Evolutionary conservation across 2,888 invertebrate genomes (phyloP), one percentile per base, ranked within the genome.

Genomic region (Trachelus stipa): DNA sequence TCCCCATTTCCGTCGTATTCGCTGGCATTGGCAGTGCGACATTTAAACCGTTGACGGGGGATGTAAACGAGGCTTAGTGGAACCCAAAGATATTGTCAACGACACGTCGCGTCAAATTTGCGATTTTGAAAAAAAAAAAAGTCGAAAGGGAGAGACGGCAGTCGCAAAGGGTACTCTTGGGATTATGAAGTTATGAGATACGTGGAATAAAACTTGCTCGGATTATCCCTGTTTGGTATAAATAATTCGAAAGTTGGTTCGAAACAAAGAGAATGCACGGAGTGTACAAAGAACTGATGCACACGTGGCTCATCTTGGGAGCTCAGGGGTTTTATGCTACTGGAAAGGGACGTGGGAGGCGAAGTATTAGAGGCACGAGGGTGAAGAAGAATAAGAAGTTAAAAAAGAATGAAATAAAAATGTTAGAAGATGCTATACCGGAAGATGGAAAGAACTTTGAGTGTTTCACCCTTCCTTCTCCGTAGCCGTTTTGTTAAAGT

Each of bases 211-310:
- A 71, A 31, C 31, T 71, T 31, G 12, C 9, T 15, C 71, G 33
- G 12, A 34, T 71, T 34, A 71, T 34, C 12, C 11, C 34, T 23
- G 71, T 15, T 6, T 34, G 12, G 71, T 71, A 71, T 71, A 71
- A 71, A 71, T 37, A 56, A 73, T 33, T 37, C 37, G 78, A 79
- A 84, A 79, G 82, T 83, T 73, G 68, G 35, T 69, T 68, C n/a
- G 35, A 35, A 79, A 79, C 74, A 78, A 79, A 79, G 80, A 34
- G 74, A 78, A 83, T 78, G 37, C 33, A 74, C 76, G 40, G 76
- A 15, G 69, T 73, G 34, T 33, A 71, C 74, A 80, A 77, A 76
- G 75, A 75, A 69, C 56, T 56, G 68, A 79, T 76, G 81, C 79
- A 74, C 77, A 37, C 69, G 12, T 33, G 76, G 23, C 69, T 68